phyloP scores from a whole-genome alignment of 2,797 vertebrate genomes.

The Crocidura indochinensis region DNA sequence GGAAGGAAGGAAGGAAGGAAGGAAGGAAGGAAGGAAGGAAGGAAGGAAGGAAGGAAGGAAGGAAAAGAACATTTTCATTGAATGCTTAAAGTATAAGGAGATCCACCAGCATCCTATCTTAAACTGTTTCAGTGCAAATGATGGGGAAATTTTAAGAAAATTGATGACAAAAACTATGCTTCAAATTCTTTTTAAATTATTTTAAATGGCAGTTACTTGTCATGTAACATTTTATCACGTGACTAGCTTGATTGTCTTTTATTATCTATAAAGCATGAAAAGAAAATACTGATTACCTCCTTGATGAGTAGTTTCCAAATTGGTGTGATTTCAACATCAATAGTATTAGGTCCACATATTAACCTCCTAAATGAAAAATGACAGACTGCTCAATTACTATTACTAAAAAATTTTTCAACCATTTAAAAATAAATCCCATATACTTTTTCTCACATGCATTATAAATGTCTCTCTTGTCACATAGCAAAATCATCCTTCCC shows the following conservation, averaged over 20 bases:
- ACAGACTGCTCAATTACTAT: constrained; percentile 56
- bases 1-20: too few relatives aligned
- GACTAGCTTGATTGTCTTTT: constrained; percentile 12
- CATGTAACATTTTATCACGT: constrained; percentile 29
- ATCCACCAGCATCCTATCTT: background rate
- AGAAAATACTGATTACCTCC: constrained; percentile 89
- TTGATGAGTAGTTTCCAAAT: constrained; percentile 93
- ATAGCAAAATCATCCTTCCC: background rate
- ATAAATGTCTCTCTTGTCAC: background rate
- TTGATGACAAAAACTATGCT: background rate
- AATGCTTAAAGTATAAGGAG: background rate
- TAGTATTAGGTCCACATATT: constrained; percentile 91
- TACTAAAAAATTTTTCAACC: constrained; percentile 38
- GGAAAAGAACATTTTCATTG: background rate
- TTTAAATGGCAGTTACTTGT: background rate
- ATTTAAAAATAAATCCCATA: background rate
- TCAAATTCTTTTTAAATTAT: constrained; percentile 37
- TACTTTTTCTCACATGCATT: background rate
- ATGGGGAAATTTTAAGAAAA: background rate
- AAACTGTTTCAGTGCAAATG: background rate
- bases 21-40: too few relatives aligned
- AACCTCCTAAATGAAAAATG: constrained; percentile 87
- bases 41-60: background rate
- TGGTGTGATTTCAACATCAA: constrained; percentile 90
- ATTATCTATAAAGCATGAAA: constrained; percentile 28